Evolutionary conservation across 1,140 invertebrate genomes (phyloP), one percentile per base, ranked within the genome.

Genomic region (Lethocerus indicus): DNA sequence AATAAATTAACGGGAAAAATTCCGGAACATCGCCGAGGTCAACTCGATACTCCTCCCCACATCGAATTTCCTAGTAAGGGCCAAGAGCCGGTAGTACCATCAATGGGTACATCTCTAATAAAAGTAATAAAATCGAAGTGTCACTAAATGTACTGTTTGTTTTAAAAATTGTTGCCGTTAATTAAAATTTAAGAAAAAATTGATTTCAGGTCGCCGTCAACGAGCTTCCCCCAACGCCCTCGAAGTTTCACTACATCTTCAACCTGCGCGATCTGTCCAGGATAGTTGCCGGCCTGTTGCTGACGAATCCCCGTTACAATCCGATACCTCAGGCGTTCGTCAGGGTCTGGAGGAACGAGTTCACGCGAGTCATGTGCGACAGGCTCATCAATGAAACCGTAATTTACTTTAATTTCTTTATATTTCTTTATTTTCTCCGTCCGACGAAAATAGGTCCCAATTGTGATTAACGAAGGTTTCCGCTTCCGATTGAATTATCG

Each of bases 191-290:
- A 9, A 32, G 9, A 9, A 32, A 32, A 32, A 32, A 9, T 39
- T 42, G 4, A 28, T 60, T 64, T 21, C 55, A 81, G 74, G 68
- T 74, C 46, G 71, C 86, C 27, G 75, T 83, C 44, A 67, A 71
- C 16, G 78, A 87, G 54, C 62, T 93, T 44, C 83, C 87, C n/a
- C 87, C 88, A 16, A 92, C 87, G 0, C 90, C 90, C 3, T 81
- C 80, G 3, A 92, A 88, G 63, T 93, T 93, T 67, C 88, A 93
- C 64, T 93, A 93, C 64, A 87, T 91, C 51, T 94, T 92, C 66
- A 93, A 92, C 63, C 73, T 93, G 64, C 74, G 87, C 52, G 89
- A 94, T 70, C 66, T 94, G 41, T 89, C 86, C 1, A 73, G 85
- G 42, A 78, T 92, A 24, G 78, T 76, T 51, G 76, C 76, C 32